A percentile compares a stretch with the other conserved stretches of the same genome.
Evolutionary conservation across 2,797 vertebrate species (phyloP).

Genomic region (Aselliscus stoliczkanus): DNA sequence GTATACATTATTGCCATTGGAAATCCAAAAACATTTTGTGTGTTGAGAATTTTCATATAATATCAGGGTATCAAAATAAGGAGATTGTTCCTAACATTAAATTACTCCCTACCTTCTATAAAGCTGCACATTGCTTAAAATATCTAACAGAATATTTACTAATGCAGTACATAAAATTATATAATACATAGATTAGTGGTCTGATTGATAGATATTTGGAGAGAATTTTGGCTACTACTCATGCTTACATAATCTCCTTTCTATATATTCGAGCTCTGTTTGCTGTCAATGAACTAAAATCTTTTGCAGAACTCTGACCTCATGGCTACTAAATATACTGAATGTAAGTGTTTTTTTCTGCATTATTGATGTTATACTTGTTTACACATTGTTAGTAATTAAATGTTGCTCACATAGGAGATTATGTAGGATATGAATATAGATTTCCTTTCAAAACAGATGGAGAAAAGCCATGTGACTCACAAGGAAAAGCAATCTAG

Average conservation of each 20-base stretch:
- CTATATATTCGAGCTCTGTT: not conserved
- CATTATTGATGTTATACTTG: not conserved
- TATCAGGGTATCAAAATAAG: not conserved
- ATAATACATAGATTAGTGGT: not conserved
- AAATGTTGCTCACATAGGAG: conserved; percentile 6
- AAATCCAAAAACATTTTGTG: not conserved
- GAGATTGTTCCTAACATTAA: not conserved
- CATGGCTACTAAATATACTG: not conserved
- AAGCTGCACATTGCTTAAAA: not conserved
- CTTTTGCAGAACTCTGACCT: not conserved
- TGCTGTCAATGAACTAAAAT: not conserved
- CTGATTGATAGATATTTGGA: not conserved
- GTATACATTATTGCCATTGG: not conserved
- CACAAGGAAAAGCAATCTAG: conserved; percentile 22
- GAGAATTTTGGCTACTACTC: not conserved
- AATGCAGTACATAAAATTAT: not conserved
- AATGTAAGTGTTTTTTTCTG: not conserved
- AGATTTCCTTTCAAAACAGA: conserved; percentile 58
- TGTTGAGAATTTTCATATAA: not conserved
- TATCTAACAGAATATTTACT: not conserved
- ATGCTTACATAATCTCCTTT: not conserved
- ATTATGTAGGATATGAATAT: conserved; percentile 25
- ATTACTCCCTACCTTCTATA: not conserved
- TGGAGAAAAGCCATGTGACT: conserved; percentile 19
- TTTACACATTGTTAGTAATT: conserved; percentile 53